These are phyloP conservation scores for Notothenia rossii DNA, from an alignment of 2,113 vertebrate species.

Conservation along the genomic window DNA sequence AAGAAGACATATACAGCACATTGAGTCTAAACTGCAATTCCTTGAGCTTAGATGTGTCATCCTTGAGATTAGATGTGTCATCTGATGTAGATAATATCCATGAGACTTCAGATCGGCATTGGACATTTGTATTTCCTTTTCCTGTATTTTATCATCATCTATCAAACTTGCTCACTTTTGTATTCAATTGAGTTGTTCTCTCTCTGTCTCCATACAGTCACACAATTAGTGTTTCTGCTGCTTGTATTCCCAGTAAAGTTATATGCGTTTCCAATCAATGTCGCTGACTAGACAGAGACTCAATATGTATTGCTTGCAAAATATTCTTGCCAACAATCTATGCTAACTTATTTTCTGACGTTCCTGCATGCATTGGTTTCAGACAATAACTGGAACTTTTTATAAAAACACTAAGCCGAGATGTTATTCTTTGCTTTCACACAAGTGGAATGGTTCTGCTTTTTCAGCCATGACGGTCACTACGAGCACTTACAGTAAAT, in stretches of 20 bases:
- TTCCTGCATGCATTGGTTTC: neutral
- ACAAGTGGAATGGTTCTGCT: constrained; percentile 8
- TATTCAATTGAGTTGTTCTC: constrained; percentile 14
- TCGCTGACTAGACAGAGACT: constrained; percentile 47
- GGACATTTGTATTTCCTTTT: constrained; percentile 38
- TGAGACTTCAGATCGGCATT: constrained; percentile 44
- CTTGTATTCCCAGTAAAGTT: constrained; percentile 29
- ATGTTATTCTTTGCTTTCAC: constrained; percentile 45
- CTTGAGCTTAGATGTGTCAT: constrained; percentile 19
- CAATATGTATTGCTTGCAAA: constrained; percentile 26
- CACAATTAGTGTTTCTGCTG: constrained; percentile 12
- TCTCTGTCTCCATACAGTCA: constrained; percentile 13
- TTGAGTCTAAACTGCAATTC: neutral
- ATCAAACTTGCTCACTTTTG: constrained; percentile 6
- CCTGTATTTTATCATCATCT: constrained; percentile 26
- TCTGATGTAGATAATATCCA: constrained; percentile 54
- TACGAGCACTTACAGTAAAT: constrained; percentile 17
- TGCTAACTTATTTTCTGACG: neutral
- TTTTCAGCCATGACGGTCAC: constrained; percentile 33
- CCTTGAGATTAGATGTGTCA: too few species aligned
- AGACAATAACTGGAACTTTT: neutral
- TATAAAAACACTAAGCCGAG: constrained; percentile 19
- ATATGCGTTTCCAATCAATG: constrained; percentile 45
- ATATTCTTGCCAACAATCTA: constrained; percentile 8
- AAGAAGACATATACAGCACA: neutral